Evolutionary conservation across 2,888 invertebrate species (phyloP).

Genomic region (Mantis religiosa): DNA sequence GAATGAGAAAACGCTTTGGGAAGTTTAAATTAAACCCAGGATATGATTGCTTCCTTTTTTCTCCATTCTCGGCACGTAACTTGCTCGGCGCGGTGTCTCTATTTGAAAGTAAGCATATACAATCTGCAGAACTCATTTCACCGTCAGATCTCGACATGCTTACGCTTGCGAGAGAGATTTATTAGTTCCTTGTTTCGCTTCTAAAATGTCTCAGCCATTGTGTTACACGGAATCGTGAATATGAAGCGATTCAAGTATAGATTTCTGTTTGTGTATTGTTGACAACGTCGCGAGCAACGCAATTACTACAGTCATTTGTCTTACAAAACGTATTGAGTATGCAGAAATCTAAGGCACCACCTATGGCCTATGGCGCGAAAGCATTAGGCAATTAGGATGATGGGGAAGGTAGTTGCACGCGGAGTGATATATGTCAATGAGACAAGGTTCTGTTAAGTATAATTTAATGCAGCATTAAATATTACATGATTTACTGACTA

Average conservation of each 20-base stretch:
- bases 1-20: not conserved
- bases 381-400: no score
- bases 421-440: no score
- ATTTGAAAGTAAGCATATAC: not conserved
- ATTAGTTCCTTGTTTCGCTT: not conserved
- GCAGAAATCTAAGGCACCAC: no score
- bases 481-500: no score
- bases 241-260: not conserved
- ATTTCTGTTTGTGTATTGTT: not conserved
- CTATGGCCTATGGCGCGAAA: no score
- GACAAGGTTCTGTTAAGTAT: no score
- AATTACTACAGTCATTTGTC: no score
- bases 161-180: not conserved
- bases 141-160: not conserved
- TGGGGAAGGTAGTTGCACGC: no score
- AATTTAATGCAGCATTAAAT: no score
- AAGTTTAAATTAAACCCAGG: slow-evolving; percentile 3
- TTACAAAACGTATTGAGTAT: no score
- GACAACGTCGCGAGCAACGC: no score
- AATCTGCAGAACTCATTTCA: not conserved
- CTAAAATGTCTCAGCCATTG: not conserved
- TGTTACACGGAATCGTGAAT: not conserved
- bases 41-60: not conserved
- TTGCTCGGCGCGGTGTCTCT: not conserved
- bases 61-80: not conserved